Evolutionary conservation across 2,113 vertebrate species (phyloP), one percentile per base, ranked within the genome.

Genomic region (Esox niger): DNA sequence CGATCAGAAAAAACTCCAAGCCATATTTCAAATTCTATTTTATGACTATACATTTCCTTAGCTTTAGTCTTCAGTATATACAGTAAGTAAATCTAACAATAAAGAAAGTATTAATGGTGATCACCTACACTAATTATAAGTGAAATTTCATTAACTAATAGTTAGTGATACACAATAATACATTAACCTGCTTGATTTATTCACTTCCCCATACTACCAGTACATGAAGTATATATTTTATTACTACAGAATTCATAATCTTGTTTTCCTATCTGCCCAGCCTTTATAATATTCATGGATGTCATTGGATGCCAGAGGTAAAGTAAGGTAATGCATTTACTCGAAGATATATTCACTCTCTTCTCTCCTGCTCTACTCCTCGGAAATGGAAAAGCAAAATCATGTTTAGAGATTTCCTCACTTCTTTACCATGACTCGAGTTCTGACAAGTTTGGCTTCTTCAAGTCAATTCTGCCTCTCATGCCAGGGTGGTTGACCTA

Each of bases 241-340:
- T 17, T 20, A 17, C 13, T 30, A 17, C 15, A 30, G 29, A 59
- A 59, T 31, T 27, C 15, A 31, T 59, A 59, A 59, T 30, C 27
- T 30, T 59, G 26, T 30, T 30, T 30, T 30, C 4, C 57, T 52
- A 23, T 32, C 57, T 59, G 57, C 31, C 29, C 57, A 30, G n/a
- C 29, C 17, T 29, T 17, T 27, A 27, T 7, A 30, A 59, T 59
- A 59, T 59, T 59, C 26, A 59, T 59, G 29, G 7, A 21, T 59
- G 27, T 59, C 27, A 27, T 27, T 30, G 57, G 57, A 15, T 5
- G 10, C 4, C 11, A 59, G 57, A 32, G 3, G 56, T 27, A 30
- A 59, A 59, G 21, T 21, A 59, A 59, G 56, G 29, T 59, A 9
- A 59, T 59, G 29, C 15, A 31, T 59, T 59, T 30, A 59, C 31